Base-by-base conservation (phyloP, 2,113 vertebrate species). In the Centropus unirufus region DNA sequence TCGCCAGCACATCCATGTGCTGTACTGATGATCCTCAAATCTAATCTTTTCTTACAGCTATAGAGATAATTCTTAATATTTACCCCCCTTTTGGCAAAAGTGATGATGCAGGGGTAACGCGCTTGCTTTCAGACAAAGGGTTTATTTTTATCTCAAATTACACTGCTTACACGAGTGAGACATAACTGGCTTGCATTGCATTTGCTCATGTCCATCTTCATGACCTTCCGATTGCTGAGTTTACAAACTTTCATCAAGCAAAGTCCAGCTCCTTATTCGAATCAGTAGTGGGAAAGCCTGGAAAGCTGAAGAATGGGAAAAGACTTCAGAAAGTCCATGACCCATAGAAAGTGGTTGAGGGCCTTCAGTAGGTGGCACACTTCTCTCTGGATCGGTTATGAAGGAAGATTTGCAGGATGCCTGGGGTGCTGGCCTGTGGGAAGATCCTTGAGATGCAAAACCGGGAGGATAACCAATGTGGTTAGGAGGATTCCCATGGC, bases 281-380 rank as follows among this genome's bases (percentile, higher is more conserved):
- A 63, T 58, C 18, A 14, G 20, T 59, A 75, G 17, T 12, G 15
- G 57, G 76, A 86, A 72, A 17, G 27, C 32, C 52, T 72, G 47
- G 23, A 26, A 83, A 78, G 47, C 46, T 88, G 39, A 74, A 61
- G 61, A 83, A 77, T 47, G 58, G 49, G 54, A 49, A 87, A 44
- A 67, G 79, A 76, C 4, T 34, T 39, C 29, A 36, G 22, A 8
- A 78, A 89, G 68, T 21, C 61, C 73, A 61, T 72, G 61, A 64
- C 3, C 1, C 46, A n/a, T 4, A 75, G 79, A 58, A 83, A 64
- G 36, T 75, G 90, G 52, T 76, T 16, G 36, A 81, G 34, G 80
- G 83, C 73, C 83, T 97, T 96, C 96, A 96, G 93, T 89, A 97
- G 96, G 92, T 97, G 96, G 95, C 96, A 97, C 92, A 95, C 95